Percentiles rank a stretch among this genome's conserved stretches.
Conservation (phyloP, 64 coral and sea anemone species). For the Stichodactyla mertensii region DNA sequence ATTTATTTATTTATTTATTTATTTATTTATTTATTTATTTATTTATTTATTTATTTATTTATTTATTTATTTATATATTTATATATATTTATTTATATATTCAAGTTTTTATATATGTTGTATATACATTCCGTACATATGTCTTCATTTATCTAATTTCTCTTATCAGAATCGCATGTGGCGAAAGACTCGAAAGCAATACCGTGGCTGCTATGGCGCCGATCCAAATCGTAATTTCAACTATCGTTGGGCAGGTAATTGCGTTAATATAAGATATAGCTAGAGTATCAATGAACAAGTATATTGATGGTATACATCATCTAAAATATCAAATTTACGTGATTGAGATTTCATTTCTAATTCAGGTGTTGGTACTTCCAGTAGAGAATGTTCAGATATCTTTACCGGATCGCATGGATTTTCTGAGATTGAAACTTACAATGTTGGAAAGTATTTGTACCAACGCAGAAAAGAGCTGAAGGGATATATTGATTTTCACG, state of each 20-base stretch:
- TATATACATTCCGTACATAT: too few species aligned
- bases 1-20: too few species aligned
- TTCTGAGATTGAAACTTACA: conserved; percentile 76
- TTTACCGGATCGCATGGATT: conserved; percentile 71
- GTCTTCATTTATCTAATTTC: background rate
- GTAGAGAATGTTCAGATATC: conserved; percentile 39
- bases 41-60: too few species aligned
- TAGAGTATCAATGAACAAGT: too few species aligned
- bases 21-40: too few species aligned
- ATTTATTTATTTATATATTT: too few species aligned
- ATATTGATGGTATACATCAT: too few species aligned
- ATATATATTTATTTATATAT: too few species aligned
- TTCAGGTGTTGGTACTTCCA: conserved; percentile 71
- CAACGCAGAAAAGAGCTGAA: conserved; percentile 49
- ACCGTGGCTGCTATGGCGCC: conserved; percentile 33
- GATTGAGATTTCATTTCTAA: background rate
- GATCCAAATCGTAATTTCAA: conserved; percentile 96
- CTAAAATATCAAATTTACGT: too few species aligned
- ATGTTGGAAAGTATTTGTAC: conserved; percentile 68
- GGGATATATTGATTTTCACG: conserved; percentile 89
- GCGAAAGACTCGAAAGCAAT: conserved; percentile 71
- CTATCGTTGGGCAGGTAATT: conserved; percentile 63
- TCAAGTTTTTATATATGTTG: too few species aligned
- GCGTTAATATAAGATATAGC: background rate
- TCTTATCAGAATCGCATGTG: conserved; percentile 77